These are phyloP conservation scores for Anser brachyrhynchus DNA, from an alignment of 2,113 vertebrate genomes.

Conservation along the genomic window DNA sequence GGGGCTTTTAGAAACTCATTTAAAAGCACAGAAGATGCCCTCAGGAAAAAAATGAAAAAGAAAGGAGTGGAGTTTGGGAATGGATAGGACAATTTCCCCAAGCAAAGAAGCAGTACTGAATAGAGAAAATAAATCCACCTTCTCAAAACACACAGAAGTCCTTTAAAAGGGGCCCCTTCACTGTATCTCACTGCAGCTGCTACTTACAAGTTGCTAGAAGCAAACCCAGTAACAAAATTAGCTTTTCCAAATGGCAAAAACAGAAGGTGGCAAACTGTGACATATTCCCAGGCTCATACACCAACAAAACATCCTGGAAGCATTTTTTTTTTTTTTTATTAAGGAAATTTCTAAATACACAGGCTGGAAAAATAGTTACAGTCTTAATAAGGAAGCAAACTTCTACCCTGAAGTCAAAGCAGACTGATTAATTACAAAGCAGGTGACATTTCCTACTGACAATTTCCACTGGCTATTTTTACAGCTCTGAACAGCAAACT, in stretches of 20 bases:
- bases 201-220: neutral
- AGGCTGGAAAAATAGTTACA: neutral
- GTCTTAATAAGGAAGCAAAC: neutral
- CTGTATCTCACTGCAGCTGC: constrained; percentile 3
- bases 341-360: neutral
- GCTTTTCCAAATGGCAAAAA: constrained; percentile 56
- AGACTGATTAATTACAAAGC: neutral
- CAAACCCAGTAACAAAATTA: constrained; percentile 32
- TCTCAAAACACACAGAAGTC: neutral
- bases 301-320: neutral
- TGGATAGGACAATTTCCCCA: neutral
- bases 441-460: neutral
- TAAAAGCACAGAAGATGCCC: neutral
- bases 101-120: neutral
- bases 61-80: neutral
- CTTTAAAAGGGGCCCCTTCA: neutral
- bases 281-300: constrained; percentile 17
- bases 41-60: neutral
- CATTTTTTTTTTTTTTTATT: neutral
- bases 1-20: neutral
- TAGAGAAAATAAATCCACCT: neutral
- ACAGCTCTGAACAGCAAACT: neutral
- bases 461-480: neutral
- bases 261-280: constrained; percentile 41
- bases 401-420: neutral